Evolutionary conservation across 2,113 vertebrate species (phyloP).

Genomic region (Myotis lucifugus): DNA sequence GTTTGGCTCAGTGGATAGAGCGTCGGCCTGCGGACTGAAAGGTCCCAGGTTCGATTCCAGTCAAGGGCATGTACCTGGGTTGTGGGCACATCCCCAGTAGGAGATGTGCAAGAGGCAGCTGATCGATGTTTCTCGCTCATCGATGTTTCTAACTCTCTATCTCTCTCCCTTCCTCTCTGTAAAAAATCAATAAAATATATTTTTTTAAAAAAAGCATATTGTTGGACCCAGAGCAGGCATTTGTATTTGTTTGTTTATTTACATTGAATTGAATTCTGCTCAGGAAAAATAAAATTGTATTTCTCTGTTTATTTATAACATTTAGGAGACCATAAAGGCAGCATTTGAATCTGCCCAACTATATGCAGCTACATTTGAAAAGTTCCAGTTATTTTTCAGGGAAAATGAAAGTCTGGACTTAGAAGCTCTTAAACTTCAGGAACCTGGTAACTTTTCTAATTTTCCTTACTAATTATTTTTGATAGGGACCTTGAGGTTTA

Average conservation of each 20-base stretch:
- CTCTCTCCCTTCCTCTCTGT: too few relatives aligned
- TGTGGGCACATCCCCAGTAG: too few relatives aligned
- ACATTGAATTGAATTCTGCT: slow-evolving; percentile 1
- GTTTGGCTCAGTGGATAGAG: too few relatives aligned
- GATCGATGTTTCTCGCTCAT: too few relatives aligned
- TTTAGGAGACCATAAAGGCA: slow-evolving; percentile 85
- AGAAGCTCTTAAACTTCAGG: slow-evolving; percentile 82
- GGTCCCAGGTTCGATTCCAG: too few relatives aligned
- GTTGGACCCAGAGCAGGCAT: background rate
- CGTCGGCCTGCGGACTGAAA: too few relatives aligned
- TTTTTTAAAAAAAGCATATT: too few relatives aligned
- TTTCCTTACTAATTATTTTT: background rate
- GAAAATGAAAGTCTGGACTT: slow-evolving; percentile 91
- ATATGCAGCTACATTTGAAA: slow-evolving; percentile 88
- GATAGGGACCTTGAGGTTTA: background rate
- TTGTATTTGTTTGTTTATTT: background rate
- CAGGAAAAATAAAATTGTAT: background rate
- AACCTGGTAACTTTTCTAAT: slow-evolving; percentile 86
- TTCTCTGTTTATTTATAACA: slow-evolving; percentile 25
- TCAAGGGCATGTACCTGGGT: too few relatives aligned
- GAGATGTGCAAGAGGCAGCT: too few relatives aligned
- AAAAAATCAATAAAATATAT: too few relatives aligned
- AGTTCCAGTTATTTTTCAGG: slow-evolving; percentile 86
- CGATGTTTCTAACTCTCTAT: too few relatives aligned
- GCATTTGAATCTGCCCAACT: slow-evolving; percentile 86